Evolutionary conservation across 2,113 vertebrate genomes (phyloP).

Genomic region (Passer domesticus): DNA sequence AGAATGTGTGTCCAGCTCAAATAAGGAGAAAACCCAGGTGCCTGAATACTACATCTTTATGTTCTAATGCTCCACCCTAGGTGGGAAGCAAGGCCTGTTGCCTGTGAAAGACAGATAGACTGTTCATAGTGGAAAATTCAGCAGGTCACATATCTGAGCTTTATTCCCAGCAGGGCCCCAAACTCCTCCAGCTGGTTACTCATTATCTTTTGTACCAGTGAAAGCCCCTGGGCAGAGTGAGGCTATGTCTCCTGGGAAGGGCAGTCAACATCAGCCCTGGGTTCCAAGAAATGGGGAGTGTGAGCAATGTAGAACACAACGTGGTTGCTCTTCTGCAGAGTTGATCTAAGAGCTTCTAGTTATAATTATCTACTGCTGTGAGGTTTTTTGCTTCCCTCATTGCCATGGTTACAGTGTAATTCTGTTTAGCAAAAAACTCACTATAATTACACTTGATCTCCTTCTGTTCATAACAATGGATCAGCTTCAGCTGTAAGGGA

Average conservation of each 20-base stretch:
- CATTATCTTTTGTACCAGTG: background rate
- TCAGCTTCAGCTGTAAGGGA: background rate
- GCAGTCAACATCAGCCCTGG: background rate
- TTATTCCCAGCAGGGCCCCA: background rate
- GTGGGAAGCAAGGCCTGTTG: background rate
- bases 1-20: background rate
- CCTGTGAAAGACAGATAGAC: background rate
- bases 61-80: background rate
- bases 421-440: background rate
- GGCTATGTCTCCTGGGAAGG: background rate
- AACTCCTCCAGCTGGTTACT: background rate
- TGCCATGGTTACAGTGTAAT: background rate
- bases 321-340: background rate
- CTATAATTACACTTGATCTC: background rate
- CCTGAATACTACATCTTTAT: background rate
- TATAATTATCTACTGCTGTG: background rate
- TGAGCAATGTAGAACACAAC: background rate
- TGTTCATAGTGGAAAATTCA: background rate
- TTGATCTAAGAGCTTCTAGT: background rate
- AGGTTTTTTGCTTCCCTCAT: background rate
- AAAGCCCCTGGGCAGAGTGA: background rate
- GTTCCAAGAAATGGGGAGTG: background rate
- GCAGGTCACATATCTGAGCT: background rate
- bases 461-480: background rate
- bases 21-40: background rate